Percentiles rank a stretch among this genome's conserved stretches.
Evolutionary conservation across 2,113 vertebrate genomes (phyloP).

Genomic region (Ardeotis arabs): DNA sequence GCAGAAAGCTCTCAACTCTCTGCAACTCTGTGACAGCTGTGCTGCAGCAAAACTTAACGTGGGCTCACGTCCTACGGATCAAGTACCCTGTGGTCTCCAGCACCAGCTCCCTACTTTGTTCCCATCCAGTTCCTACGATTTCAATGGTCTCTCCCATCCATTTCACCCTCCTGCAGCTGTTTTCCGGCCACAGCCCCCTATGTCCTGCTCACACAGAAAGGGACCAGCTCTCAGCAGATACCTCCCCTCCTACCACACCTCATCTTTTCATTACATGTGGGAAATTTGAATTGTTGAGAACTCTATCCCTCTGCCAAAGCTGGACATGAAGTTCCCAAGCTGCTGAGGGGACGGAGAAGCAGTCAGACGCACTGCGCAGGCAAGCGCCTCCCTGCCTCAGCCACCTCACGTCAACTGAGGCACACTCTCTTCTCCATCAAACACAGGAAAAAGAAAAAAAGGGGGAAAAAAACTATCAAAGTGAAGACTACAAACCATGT

Average conservation of each 20-base stretch:
- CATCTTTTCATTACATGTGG: not conserved
- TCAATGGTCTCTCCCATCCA: not conserved
- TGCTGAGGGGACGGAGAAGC: not conserved
- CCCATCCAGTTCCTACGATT: not conserved
- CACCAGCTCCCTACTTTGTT: not conserved
- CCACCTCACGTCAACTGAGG: not conserved
- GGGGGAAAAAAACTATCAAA: not conserved
- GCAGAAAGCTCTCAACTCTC: not conserved
- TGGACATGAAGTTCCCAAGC: not conserved
- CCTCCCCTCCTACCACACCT: not conserved
- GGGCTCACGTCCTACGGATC: fast-evolving
- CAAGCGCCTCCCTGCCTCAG: not conserved
- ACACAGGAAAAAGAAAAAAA: fast-evolving
- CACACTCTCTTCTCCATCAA: not conserved
- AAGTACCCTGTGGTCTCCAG: not conserved
- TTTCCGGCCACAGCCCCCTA: not conserved
- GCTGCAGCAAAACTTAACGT: not conserved
- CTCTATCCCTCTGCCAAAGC: not conserved
- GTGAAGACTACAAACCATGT: no score
- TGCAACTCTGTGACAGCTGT: not conserved
- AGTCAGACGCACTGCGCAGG: fast-evolving
- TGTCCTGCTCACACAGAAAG: not conserved
- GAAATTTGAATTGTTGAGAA: not conserved
- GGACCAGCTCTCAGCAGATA: not conserved
- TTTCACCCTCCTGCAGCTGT: not conserved